Percentiles rank a stretch among this genome's conserved stretches.
Evolutionary conservation across 2,797 vertebrate genomes (phyloP).

Genomic region (Myotis daubentonii): DNA sequence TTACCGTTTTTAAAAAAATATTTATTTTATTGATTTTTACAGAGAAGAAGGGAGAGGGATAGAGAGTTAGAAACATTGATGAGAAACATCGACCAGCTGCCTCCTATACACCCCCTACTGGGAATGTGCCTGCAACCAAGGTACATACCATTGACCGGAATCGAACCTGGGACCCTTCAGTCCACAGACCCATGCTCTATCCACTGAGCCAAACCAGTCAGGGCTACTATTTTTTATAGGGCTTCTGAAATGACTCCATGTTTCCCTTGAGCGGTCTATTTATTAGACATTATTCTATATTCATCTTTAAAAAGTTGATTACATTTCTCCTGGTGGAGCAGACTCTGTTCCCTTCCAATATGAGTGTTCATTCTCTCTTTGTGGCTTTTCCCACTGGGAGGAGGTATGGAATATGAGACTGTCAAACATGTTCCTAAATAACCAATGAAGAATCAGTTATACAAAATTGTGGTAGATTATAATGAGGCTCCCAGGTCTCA

Average conservation of each 20-base stretch:
- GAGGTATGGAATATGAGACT: neutral
- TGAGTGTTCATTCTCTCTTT: neutral
- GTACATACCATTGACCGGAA: too few relatives aligned
- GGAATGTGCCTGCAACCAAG: too few relatives aligned
- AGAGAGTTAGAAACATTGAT: too few relatives aligned
- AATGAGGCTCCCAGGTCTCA: neutral
- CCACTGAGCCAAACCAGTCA: too few relatives aligned
- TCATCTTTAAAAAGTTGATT: neutral
- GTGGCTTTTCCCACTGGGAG: neutral
- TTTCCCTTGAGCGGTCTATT: neutral
- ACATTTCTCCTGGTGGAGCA: neutral
- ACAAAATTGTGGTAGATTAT: neutral
- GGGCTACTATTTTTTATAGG: neutral
- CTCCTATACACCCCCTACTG: too few relatives aligned
- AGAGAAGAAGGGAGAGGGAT: too few relatives aligned
- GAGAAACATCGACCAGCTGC: too few relatives aligned
- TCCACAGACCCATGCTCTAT: too few relatives aligned
- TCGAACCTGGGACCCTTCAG: too few relatives aligned
- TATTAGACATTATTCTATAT: neutral
- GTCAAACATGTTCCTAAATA: neutral
- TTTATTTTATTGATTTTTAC: too few relatives aligned
- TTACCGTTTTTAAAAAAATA: neutral
- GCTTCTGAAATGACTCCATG: neutral
- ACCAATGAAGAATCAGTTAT: neutral
- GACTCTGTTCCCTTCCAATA: neutral